Evolutionary conservation across 2,113 vertebrate genomes (phyloP), one percentile per base, ranked within the genome.

Genomic region (Anhinga anhinga): DNA sequence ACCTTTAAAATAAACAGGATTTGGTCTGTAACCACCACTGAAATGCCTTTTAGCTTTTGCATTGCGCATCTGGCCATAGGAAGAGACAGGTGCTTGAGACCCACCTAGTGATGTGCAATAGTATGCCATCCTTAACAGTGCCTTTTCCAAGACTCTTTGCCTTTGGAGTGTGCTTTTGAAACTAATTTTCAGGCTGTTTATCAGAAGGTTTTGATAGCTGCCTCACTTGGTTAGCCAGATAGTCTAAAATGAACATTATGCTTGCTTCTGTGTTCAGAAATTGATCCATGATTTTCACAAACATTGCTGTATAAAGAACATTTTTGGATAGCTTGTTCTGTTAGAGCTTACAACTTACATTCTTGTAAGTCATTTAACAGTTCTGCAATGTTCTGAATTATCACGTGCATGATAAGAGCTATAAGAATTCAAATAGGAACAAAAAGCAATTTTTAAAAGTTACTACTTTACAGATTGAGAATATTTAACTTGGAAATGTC

Each of bases 61-160:
- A 0, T 74, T 55, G 13, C 0, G 0, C 50, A 22, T 65, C 50
- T 83, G 62, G 21, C 22, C 6, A 2, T 11, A 52, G 72, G 27
- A 86, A 56, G 45, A 66, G 11, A 29, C 3, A 52, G 22, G 19
- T 0, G 0, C 18, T 19, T 47, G 36, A 66, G 45, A 78, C 42
- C 14, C 22, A 11, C 40, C 22, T 44, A 62, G 47, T 52, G 61
- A 38, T 55, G 20, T 61, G 55, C 25, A 82, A 0, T 49, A 62
- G 27, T 30, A 10, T 15, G 21, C 32, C 7, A 11, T 52, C 13
- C 9, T 52, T 53, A 42, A 63, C 0, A 0, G 10, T 82, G 53
- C 16, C 19, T 85, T 80, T 72, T 65, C 27, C 25, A 58, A 40
- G 49, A 30, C 32, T 67, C 40, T 36, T 67, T 79, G 17, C 23